These are phyloP conservation scores for Samia ricini DNA, from an alignment of 1,140 invertebrate species.

Conservation along the genomic window DNA sequence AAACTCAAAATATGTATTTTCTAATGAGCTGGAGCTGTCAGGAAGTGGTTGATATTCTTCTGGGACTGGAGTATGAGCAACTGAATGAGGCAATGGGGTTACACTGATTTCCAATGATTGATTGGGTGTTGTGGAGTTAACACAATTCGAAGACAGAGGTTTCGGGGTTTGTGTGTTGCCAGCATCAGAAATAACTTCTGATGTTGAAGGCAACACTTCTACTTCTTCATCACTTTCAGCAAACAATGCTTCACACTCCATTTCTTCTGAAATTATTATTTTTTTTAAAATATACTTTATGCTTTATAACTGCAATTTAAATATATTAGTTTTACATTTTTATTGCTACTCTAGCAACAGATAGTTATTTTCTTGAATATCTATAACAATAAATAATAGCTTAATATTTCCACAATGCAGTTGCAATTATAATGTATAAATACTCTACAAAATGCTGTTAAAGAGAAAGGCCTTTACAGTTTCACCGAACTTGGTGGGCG, in stretches of 20 bases:
- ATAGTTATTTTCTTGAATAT: no score
- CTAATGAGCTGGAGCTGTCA: slow-evolving; percentile 64
- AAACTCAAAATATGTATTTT: slow-evolving; percentile 17
- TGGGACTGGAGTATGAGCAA: slow-evolving; percentile 59
- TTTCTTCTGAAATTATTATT: slow-evolving; percentile 58
- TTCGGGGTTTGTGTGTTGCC: slow-evolving; percentile 40
- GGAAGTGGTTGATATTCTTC: slow-evolving; percentile 70
- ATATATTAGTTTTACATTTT: no score
- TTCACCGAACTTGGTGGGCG: no score
- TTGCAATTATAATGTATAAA: no score
- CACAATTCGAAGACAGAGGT: slow-evolving; percentile 60
- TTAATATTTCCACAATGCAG: no score
- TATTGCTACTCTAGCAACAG: no score
- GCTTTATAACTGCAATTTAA: no score
- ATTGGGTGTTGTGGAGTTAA: slow-evolving; percentile 61
- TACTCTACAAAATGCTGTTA: no score
- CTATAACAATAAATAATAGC: no score
- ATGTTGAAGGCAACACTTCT: slow-evolving; percentile 55
- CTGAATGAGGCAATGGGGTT: slow-evolving; percentile 33
- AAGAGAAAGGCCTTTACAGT: no score
- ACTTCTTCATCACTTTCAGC: slow-evolving; percentile 75
- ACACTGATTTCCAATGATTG: slow-evolving; percentile 51
- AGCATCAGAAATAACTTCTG: slow-evolving; percentile 30
- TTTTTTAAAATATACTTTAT: slow-evolving; percentile 9
- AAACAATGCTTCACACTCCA: slow-evolving; percentile 75